These are phyloP conservation scores for Tinea semifulvella DNA, from an alignment of 2,888 invertebrate species.

Conservation along the genomic window DNA sequence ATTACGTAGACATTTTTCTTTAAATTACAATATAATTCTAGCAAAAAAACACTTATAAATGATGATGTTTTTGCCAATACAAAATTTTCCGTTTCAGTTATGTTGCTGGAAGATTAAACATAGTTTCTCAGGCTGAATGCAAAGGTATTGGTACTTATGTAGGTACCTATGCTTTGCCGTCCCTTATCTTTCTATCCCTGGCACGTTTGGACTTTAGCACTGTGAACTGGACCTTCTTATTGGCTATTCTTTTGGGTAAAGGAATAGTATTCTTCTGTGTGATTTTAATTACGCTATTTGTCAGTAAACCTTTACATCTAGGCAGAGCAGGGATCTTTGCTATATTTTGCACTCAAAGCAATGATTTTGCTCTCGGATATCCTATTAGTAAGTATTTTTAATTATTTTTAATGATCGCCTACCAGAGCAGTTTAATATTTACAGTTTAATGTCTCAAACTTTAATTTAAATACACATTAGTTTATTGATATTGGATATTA, in stretches of 20 bases:
- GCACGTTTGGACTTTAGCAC: slow-evolving; percentile 83
- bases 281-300: slow-evolving; percentile 77
- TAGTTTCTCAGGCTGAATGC: slow-evolving; percentile 84
- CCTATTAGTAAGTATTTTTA: slow-evolving; percentile 81
- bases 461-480: too few relatives aligned
- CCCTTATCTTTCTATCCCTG: slow-evolving; percentile 89
- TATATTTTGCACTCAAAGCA: slow-evolving; percentile 96
- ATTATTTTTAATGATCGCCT: too few relatives aligned
- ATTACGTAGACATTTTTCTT: too few relatives aligned
- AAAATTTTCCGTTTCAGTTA: slow-evolving; percentile 71
- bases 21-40: too few relatives aligned
- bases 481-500: too few relatives aligned
- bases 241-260: slow-evolving; percentile 86
- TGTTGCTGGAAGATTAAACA: slow-evolving; percentile 82
- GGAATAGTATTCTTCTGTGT: slow-evolving; percentile 85
- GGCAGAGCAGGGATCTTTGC: slow-evolving; percentile 91
- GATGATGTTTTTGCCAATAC: too few relatives aligned
- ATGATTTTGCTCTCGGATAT: slow-evolving; percentile 96
- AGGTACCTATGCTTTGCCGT: slow-evolving; percentile 91
- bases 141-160: slow-evolving; percentile 93
- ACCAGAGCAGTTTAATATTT: background rate
- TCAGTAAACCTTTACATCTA: slow-evolving; percentile 82
- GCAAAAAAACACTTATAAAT: too few relatives aligned
- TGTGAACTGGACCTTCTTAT: slow-evolving; percentile 93
- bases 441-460: background rate